Evolutionary conservation across 2,888 invertebrate species (phyloP).

Genomic region (Eretmocerus hayati): DNA sequence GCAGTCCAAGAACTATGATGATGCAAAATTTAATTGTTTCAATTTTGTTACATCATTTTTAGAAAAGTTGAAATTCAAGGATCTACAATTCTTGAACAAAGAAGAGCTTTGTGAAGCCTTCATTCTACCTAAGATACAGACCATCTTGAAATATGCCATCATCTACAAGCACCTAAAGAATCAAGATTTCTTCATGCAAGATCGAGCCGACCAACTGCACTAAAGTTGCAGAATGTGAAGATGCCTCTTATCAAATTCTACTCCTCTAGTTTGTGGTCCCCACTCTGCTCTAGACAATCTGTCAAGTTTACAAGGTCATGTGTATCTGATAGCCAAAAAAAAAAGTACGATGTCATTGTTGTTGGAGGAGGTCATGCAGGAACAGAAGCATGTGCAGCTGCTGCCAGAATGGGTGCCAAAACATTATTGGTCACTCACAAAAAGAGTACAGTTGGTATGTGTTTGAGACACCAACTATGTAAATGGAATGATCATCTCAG

Average conservation of each 20-base stretch:
- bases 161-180: conserved; percentile 66
- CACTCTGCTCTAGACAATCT: conserved; percentile 9
- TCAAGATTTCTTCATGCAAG: conserved; percentile 50
- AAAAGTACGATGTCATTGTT: conserved; percentile 69
- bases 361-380: conserved; percentile 91
- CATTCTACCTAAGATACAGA: conserved; percentile 73
- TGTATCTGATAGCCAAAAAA: conserved; percentile 11
- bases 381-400: conserved; percentile 76
- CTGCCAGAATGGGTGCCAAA: conserved; percentile 73
- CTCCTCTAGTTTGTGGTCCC: conserved; percentile 11
- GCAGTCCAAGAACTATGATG: conserved; percentile 65
- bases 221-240: conserved; percentile 8
- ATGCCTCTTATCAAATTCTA: conserved; percentile 26
- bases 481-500: too few relatives aligned
- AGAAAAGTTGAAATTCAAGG: conserved; percentile 58
- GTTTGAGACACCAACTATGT: too few relatives aligned
- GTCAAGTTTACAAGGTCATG: conserved; percentile 18
- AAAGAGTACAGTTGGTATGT: conserved; percentile 66
- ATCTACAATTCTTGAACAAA: conserved; percentile 31
- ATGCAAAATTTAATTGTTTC: conserved; percentile 76
- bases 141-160: conserved; percentile 78
- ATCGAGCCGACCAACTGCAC: conserved; percentile 37
- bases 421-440: conserved; percentile 81
- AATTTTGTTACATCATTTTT: conserved; percentile 78
- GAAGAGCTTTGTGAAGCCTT: conserved; percentile 67